Conservation (phyloP, 2,113 vertebrate genomes). For the Leptobrachium leishanense region DNA sequence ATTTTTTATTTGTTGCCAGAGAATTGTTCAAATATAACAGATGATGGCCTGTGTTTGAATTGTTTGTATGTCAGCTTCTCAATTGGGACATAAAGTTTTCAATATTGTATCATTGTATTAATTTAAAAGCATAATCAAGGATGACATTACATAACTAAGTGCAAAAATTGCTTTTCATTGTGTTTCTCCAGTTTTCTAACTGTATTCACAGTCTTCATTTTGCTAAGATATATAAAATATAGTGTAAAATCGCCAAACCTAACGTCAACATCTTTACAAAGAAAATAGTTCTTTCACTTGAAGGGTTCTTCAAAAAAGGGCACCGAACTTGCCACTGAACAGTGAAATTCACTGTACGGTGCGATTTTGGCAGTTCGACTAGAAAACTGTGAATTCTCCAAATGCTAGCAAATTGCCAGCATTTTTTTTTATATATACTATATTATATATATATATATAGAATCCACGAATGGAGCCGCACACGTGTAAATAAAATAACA, state of each 20-base stretch:
- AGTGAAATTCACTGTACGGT: no score
- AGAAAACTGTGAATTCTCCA: no score
- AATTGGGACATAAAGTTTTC: conserved; percentile 18
- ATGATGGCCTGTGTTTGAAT: conserved; percentile 29
- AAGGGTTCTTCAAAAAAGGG: no score
- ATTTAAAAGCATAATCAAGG: conserved; percentile 12
- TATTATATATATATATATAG: no score
- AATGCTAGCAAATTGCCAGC: no score
- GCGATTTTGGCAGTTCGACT: no score
- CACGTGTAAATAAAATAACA: no score
- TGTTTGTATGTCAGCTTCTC: conserved; percentile 23
- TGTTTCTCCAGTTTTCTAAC: neutral
- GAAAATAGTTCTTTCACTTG: no score
- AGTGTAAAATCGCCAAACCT: neutral
- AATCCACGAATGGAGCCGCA: no score
- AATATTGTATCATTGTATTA: conserved; percentile 9
- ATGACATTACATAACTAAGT: neutral
- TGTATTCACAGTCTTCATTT: neutral
- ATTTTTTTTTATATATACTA: no score
- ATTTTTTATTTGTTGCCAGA: conserved; percentile 47
- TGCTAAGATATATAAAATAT: neutral
- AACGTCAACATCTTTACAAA: no score
- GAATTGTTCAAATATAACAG: conserved; percentile 43
- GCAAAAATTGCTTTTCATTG: neutral
- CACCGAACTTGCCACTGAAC: no score